Conservation (phyloP, 2,888 invertebrate genomes). For the Parnassius smintheus region DNA sequence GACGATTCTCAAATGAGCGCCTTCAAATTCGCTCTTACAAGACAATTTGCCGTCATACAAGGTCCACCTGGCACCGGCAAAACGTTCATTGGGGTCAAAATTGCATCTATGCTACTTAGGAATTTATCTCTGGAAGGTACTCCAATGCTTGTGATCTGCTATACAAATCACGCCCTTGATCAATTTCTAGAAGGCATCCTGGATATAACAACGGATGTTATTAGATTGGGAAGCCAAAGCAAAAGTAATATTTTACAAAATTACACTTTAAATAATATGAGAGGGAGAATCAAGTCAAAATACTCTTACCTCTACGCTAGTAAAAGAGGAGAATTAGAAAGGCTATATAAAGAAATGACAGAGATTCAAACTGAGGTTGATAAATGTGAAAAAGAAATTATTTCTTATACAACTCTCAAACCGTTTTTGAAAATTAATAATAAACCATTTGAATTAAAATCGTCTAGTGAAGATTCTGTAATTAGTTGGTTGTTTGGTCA, state of each 20-base stretch:
- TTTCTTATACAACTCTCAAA: slow-evolving; percentile 55
- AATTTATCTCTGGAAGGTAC: slow-evolving; percentile 80
- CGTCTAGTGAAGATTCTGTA: slow-evolving; percentile 54
- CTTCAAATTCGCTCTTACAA: slow-evolving; percentile 84
- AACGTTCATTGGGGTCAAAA: slow-evolving; percentile 89
- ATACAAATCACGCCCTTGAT: slow-evolving; percentile 93
- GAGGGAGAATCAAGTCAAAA: slow-evolving; percentile 58
- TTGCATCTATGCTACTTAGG: slow-evolving; percentile 84
- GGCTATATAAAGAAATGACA: slow-evolving; percentile 57
- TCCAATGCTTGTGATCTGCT: slow-evolving; percentile 89
- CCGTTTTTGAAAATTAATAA: slow-evolving; percentile 48
- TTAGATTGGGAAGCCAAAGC: slow-evolving; percentile 86
- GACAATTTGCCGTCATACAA: slow-evolving; percentile 89
- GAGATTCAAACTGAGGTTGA: slow-evolving; percentile 63
- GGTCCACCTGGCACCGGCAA: slow-evolving; percentile 95
- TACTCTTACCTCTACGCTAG: slow-evolving; percentile 57
- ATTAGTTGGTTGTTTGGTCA: slow-evolving; percentile 61
- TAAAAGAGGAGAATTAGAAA: slow-evolving; percentile 57
- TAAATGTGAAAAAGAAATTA: slow-evolving; percentile 61
- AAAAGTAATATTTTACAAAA: slow-evolving; percentile 78
- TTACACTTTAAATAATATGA: slow-evolving; percentile 72
- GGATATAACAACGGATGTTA: slow-evolving; percentile 78
- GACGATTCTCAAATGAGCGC: slow-evolving; percentile 86
- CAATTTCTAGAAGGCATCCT: slow-evolving; percentile 89
- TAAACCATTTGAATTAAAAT: slow-evolving; percentile 45